phyloP scores from a whole-genome alignment of 2,113 vertebrate species.

The Acanthochromis polyacanthus region DNA sequence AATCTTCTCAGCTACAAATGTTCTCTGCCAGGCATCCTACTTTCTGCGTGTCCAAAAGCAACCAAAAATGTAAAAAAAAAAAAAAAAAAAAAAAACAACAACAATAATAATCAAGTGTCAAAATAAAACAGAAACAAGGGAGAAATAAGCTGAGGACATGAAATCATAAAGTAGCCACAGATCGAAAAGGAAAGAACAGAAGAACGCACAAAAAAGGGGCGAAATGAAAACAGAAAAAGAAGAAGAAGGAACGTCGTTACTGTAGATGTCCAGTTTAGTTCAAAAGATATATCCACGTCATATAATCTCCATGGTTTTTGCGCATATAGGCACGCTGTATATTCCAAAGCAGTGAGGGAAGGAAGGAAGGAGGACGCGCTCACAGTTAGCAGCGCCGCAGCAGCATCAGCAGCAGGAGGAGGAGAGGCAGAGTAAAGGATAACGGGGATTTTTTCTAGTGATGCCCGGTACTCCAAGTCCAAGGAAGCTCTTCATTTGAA shows the following conservation, averaged over 20 bases:
- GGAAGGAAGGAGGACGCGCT: constrained; percentile 58
- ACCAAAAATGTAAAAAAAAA: constrained; percentile 37
- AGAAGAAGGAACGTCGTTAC: constrained; percentile 17
- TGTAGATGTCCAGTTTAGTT: constrained; percentile 76
- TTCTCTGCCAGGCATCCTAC: constrained; percentile 74
- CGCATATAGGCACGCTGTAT: constrained; percentile 72
- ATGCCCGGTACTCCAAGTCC: constrained; percentile 76
- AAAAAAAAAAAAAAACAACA: constrained; percentile 42
- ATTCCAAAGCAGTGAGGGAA: constrained; percentile 76
- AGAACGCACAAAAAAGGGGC: constrained; percentile 22
- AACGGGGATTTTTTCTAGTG: constrained; percentile 43
- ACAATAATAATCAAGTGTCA: constrained; percentile 17
- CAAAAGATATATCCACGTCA: constrained; percentile 82
- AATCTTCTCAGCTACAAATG: constrained; percentile 60
- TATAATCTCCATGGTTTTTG: constrained; percentile 82
- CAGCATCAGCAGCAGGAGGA: constrained; percentile 49
- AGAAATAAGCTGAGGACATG: constrained; percentile 32
- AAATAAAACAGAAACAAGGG: constrained; percentile 31
- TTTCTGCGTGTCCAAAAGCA: constrained; percentile 63
- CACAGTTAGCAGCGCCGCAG: constrained; percentile 66
- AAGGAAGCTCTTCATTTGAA: constrained; percentile 68
- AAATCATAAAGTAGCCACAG: constrained; percentile 69
- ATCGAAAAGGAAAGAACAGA: constrained; percentile 50
- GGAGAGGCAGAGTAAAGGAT: constrained; percentile 50
- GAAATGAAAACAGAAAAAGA: constrained; percentile 4